phyloP scores from a whole-genome alignment of 2,113 vertebrate species.

The Cettia cetti region DNA sequence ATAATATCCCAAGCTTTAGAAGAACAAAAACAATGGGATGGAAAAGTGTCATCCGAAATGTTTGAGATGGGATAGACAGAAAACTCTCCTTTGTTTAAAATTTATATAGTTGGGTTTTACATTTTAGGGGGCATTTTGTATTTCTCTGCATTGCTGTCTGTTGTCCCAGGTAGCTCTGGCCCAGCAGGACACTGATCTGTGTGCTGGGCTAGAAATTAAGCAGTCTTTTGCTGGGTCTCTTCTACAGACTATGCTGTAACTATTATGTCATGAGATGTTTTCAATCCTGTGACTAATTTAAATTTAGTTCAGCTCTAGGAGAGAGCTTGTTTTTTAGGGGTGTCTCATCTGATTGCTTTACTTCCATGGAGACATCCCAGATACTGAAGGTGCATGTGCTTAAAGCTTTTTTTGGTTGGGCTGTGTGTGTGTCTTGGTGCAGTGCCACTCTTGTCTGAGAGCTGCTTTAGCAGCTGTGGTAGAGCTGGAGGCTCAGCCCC shows the following conservation, averaged over 20 bases:
- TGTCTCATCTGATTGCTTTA: not conserved
- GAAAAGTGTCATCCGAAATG: not conserved
- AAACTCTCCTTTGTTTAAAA: not conserved
- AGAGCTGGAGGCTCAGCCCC: not conserved
- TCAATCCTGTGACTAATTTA: not conserved
- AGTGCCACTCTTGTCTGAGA: not conserved
- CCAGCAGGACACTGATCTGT: not conserved
- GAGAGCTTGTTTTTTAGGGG: not conserved
- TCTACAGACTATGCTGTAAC: not conserved
- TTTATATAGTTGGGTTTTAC: not conserved
- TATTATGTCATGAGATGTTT: not conserved
- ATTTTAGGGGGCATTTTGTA: not conserved
- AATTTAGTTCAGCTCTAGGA: not conserved
- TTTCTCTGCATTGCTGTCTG: not conserved
- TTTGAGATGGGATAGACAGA: not conserved
- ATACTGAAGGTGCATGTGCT: not conserved
- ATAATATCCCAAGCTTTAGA: not conserved
- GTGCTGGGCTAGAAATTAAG: not conserved
- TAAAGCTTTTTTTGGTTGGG: not conserved
- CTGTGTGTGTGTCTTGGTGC: not conserved
- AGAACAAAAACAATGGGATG: not conserved
- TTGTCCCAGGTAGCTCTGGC: not conserved
- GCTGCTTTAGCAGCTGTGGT: not conserved
- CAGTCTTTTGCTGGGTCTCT: not conserved
- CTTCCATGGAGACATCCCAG: not conserved